phyloP scores from a whole-genome alignment of 2,113 vertebrate species.

The Anthoscopus minutus region DNA sequence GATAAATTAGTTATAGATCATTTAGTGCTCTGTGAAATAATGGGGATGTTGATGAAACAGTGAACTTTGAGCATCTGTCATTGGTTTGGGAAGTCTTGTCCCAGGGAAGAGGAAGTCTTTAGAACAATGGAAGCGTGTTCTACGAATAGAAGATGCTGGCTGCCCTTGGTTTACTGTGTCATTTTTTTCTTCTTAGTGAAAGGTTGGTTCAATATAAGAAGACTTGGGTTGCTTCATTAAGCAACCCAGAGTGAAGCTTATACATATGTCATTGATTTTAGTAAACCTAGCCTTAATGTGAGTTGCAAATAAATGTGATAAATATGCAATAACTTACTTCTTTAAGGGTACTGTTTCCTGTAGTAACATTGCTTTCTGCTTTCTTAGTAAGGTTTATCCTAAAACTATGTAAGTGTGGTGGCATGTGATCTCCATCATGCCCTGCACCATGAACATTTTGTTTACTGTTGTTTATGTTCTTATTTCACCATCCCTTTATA shows the following conservation, averaged over 20 bases:
- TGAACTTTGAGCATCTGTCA: constrained; percentile 23
- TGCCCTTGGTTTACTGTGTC: background rate
- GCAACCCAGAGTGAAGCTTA: background rate
- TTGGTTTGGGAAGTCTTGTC: background rate
- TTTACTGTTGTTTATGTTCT: constrained; percentile 40
- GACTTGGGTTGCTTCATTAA: constrained; percentile 13
- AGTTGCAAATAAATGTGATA: constrained; percentile 59
- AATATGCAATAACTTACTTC: constrained; percentile 68
- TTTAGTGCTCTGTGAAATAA: constrained; percentile 42
- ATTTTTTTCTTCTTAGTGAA: background rate
- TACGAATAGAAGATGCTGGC: background rate
- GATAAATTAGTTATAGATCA: constrained; percentile 12
- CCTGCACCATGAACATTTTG: constrained; percentile 60
- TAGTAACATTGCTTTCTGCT: constrained; percentile 36
- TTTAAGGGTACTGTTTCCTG: constrained; percentile 50
- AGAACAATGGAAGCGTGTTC: constrained; percentile 3
- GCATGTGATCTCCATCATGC: constrained; percentile 12
- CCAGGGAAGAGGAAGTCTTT: background rate
- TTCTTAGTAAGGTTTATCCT: constrained; percentile 10
- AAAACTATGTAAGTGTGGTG: constrained; percentile 23
- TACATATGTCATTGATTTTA: constrained; percentile 30
- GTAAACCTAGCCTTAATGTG: constrained; percentile 61
- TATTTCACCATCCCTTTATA: constrained; percentile 55
- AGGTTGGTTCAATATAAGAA: background rate
- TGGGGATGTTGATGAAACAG: background rate